phyloP scores from a whole-genome alignment of 2,888 invertebrate genomes.

The Acronicta psi region DNA sequence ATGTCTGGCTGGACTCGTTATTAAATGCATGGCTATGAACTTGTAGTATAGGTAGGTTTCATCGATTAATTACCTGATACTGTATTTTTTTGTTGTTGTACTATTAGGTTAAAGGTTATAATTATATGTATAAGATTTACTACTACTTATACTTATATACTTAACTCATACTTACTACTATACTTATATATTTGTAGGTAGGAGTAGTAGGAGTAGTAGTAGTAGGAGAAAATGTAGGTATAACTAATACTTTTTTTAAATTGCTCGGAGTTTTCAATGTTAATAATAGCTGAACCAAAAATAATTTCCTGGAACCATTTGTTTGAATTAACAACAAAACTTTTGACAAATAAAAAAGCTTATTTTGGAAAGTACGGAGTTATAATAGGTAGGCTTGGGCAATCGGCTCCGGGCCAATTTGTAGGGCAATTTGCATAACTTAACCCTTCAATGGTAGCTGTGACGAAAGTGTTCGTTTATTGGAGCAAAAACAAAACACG shows the following conservation, averaged over 20 bases:
- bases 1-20: neutral
- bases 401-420: slow-evolving; percentile 67
- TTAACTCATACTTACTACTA: too few species aligned
- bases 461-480: slow-evolving; percentile 74
- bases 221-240: too few species aligned
- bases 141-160: too few species aligned
- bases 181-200: too few species aligned
- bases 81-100: too few species aligned
- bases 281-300: slow-evolving; percentile 42
- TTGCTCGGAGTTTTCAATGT: slow-evolving; percentile 22
- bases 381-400: slow-evolving; percentile 66
- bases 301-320: slow-evolving; percentile 53
- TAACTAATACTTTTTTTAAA: neutral
- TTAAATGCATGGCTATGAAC: neutral
- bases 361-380: slow-evolving; percentile 64
- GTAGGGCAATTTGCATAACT: slow-evolving; percentile 85
- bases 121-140: too few species aligned
- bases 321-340: slow-evolving; percentile 56
- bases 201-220: too few species aligned
- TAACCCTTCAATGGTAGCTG: slow-evolving; percentile 78
- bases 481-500: slow-evolving; percentile 77
- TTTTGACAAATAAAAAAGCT: slow-evolving; percentile 59
- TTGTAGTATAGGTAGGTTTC: too few species aligned
- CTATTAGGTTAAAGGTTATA: too few species aligned
- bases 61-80: too few species aligned